A percentile compares a stretch with the other conserved stretches of the same genome.
phyloP scores from a whole-genome alignment of 2,113 vertebrate genomes.

The Podarcis muralis region DNA sequence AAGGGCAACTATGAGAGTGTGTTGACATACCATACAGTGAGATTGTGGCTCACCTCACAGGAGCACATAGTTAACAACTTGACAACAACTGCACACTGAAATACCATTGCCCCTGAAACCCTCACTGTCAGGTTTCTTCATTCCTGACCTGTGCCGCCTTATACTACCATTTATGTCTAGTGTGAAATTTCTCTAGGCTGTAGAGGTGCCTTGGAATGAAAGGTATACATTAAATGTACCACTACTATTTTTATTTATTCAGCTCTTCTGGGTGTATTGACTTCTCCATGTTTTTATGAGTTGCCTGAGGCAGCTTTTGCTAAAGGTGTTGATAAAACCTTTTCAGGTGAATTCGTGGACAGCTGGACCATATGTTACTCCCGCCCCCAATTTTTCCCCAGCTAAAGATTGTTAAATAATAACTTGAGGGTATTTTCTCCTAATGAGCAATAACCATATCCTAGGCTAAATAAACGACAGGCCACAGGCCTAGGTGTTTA shows the following conservation, averaged over 20 bases:
- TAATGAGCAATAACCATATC: slow-evolving; percentile 72
- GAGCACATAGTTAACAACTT: neutral
- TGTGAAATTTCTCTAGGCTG: neutral
- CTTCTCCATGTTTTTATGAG: slow-evolving; percentile 32
- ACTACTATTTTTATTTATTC: slow-evolving; percentile 3
- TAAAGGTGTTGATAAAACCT: slow-evolving; percentile 4
- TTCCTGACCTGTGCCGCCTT: neutral
- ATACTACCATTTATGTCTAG: neutral
- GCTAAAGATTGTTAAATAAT: slow-evolving; percentile 69
- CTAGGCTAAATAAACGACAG: slow-evolving; percentile 69
- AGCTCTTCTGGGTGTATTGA: slow-evolving; percentile 3
- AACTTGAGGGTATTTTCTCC: slow-evolving; percentile 68
- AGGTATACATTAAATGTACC: slow-evolving; percentile 14
- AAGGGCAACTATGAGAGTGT: neutral
- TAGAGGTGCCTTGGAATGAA: neutral
- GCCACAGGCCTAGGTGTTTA: slow-evolving; percentile 70
- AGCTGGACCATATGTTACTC: slow-evolving; percentile 43
- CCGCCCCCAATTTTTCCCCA: slow-evolving; percentile 45
- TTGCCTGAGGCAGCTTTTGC: slow-evolving; percentile 30
- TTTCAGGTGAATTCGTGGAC: slow-evolving; percentile 42
- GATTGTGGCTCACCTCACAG: neutral
- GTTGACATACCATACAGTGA: neutral
- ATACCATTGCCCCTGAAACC: neutral
- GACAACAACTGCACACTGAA: neutral
- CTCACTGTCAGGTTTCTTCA: neutral